Base-by-base conservation (phyloP, 2,888 invertebrate genomes). In the Lepidocyrtoides sp. region DNA sequence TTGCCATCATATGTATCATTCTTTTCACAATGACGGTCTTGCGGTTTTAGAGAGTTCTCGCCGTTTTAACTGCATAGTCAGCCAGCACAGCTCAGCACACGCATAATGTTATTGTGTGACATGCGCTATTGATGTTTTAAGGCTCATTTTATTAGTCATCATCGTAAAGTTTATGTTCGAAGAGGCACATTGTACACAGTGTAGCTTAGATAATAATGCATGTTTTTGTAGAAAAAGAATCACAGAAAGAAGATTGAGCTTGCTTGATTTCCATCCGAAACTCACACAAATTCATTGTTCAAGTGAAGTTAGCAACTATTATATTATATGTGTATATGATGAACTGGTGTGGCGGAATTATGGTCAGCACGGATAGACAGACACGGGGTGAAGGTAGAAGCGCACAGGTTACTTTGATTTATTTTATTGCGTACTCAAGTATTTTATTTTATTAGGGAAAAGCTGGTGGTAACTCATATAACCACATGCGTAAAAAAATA, bases 391-490 rank as follows among this genome's bases (percentile, higher is more conserved):
- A 48, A 48, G 20, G 23, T 44, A 79, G 77, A 79, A 23, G 69
- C 60, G 51, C 66, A 54, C 54, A 48, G 85, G 66, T 48, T 85
- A 75, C 91, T 91, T 91, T 91, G 91, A 91, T 91, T 91, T 91
- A 91, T 91, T 91, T 91, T 91, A 91, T 91, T 69, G 86, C 81
- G 72, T 60, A 91, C 91, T 81, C 69, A 91, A 85, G 29, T 63
- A 81, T 91, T 91, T 91, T 91, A 91, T 91, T 91, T 85, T 91
- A 89, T 89, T 89, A 26, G 63, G 32, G 14, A 83, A 79, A 87
- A 88, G 44, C 32, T 77, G 89, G 69, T 90, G 83, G 77, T 79
- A 77, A 87, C 63, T 69, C 54, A 54, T 69, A 48, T 44, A 48
- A 32, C 12, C 36, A 81, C 44, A 88, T 81, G 77, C 32, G 32